Base-by-base conservation (phyloP, 2,888 invertebrate species). In the Pycnomerus fuliginosus region DNA sequence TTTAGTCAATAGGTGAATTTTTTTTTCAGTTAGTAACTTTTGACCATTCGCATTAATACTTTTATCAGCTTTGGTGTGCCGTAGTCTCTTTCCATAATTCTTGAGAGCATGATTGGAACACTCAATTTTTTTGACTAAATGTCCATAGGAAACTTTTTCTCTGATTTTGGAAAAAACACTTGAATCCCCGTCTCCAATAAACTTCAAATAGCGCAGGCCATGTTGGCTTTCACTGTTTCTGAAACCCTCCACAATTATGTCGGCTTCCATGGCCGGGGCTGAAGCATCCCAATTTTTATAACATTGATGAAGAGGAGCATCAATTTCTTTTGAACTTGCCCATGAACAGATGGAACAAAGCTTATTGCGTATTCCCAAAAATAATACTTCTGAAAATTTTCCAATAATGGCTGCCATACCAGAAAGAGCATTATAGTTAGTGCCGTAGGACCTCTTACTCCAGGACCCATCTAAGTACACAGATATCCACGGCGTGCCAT, bases 381-480 rank as follows among this genome's bases (percentile, higher is more conserved):
- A 57, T 7, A 56, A 10, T 5, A 53, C 2, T 35, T 55, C 29
- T 12, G 50, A 55, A 23, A 48, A 31, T 25, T 40, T 17, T 5
- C 55, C 52, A 20, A 58, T 44, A 15, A 57, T 55, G 3, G 24
- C 50, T n/a, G 31, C 39, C 52, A 56, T 55, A 30, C 55, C 56
- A 7, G 56, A 58, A n/a, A 44, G 28, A 5, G 54, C 27, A 44
- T 50, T 53, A 37, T 30, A 54, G 14, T 55, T 58, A 2, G 47
- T 44, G 1, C 51, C 40, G 31, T 57, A 56, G 2, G 52, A 52
- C 7, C 52, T 12, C 41, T 53, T 57, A 17, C 51, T 51, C 56
- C 56, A 56, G 7, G 54, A 55, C 0, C 58, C 58, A 47, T 58
- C 55, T 5, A 55, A 35, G 40, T 53, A 50, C 0, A 56, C 58